Conservation (phyloP, 1,140 invertebrate species). For the Hylaeus anthracinus region DNA sequence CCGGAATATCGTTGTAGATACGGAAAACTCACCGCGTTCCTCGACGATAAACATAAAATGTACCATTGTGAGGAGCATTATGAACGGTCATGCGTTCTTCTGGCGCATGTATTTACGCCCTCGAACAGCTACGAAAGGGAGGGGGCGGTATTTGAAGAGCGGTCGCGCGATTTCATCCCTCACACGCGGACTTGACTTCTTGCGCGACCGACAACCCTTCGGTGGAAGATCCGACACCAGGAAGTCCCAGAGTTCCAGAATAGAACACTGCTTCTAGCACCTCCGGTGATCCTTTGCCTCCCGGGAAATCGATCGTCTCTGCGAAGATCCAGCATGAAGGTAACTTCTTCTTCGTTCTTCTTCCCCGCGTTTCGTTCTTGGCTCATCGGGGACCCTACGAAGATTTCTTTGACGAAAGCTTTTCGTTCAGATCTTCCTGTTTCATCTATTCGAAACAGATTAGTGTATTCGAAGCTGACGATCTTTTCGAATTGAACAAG, state of each 20-base stretch:
- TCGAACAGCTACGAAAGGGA: not conserved
- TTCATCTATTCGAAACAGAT: no score
- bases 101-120: constrained; percentile 62
- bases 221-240: not conserved
- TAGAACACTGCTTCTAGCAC: not conserved
- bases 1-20: not conserved
- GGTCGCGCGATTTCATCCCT: constrained; percentile 61
- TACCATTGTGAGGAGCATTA: constrained; percentile 21
- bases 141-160: constrained; percentile 70
- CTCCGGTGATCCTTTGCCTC: not conserved
- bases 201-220: constrained; percentile 38
- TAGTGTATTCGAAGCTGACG: no score
- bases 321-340: constrained; percentile 30
- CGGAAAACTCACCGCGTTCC: not conserved
- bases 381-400: not conserved
- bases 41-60: constrained; percentile 36
- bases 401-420: no score
- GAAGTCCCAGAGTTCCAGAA: not conserved
- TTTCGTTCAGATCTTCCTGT: no score
- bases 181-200: constrained; percentile 56
- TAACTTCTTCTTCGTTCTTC: not conserved
- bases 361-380: not conserved
- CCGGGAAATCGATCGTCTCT: not conserved
- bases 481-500: no score
- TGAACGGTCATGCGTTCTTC: constrained; percentile 61